Percentiles rank a stretch among this genome's conserved stretches.
Conservation (phyloP, 2,797 vertebrate species). For the Microctenopoma lineatum region DNA sequence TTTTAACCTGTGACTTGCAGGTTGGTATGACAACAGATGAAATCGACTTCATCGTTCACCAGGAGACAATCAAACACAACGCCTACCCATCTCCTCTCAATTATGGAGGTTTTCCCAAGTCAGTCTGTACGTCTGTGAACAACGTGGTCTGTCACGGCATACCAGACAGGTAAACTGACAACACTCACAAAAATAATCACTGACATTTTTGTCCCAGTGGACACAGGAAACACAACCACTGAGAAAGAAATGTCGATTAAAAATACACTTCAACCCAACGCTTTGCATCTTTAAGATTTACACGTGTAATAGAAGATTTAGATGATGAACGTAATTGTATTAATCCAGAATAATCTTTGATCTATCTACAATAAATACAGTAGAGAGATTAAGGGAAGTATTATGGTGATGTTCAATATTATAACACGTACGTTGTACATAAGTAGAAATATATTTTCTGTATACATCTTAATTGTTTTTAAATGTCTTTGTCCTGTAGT, state of each 20-base stretch:
- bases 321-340: not conserved
- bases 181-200: not conserved
- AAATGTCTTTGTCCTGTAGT: constrained; percentile 82
- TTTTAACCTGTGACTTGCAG: constrained; percentile 71
- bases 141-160: constrained; percentile 98
- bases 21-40: constrained; percentile 98
- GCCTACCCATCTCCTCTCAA: constrained; percentile 97
- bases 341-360: too few relatives aligned
- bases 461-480: constrained; percentile 42
- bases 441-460: not conserved
- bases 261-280: too few relatives aligned
- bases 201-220: not conserved
- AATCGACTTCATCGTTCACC: constrained; percentile 96
- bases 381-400: not conserved
- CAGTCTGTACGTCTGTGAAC: constrained; percentile 98
- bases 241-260: not conserved
- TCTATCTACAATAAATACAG: too few relatives aligned
- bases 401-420: not conserved
- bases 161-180: constrained; percentile 92
- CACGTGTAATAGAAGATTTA: not conserved
- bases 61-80: constrained; percentile 90
- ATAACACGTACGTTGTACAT: not conserved
- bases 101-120: constrained; percentile 97
- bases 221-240: not conserved
- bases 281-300: not conserved